Evolutionary conservation across 2,797 vertebrate genomes (phyloP), one percentile per base, ranked within the genome.

Genomic region (Hyperoplus immaculatus): DNA sequence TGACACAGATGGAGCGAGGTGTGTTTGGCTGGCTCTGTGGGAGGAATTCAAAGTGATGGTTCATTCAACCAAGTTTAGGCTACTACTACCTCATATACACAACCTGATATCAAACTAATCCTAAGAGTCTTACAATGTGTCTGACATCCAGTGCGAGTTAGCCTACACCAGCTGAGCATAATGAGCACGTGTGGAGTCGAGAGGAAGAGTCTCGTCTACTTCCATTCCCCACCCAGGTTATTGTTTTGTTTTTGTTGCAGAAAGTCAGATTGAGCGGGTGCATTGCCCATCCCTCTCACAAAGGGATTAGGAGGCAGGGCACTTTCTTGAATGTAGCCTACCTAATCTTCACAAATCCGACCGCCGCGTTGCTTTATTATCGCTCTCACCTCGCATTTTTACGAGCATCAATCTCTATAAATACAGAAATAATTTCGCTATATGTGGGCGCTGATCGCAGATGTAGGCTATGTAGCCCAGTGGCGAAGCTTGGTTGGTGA

Each of bases 331-430:
- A 87, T 75, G 55, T 94, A 29, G 29, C 29, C 29, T 29, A 29
- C 29, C 29, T 29, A 94, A 94, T 93, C 94, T 92, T 51, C 88
- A 53, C 87, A 93, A 94, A 94, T 93, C 94, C 92, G n/a, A 53
- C 70, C 85, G 84, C 78, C 69, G 71, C 87, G 56, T 82, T 80
- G 76, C 64, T 77, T 58, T 61, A 42, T 77, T 75, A 36, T 57
- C 66, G 50, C 63, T 39, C 47, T 9, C 39, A 7, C 12, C 71
- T 72, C 71, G 46, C 63, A 47, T 74, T 80, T 67, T 80, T 67
- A 58, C 47, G 57, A 74, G 55, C 70, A 13, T 0, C 50, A 77
- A 77, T 66, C 54, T 69, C 49, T 11, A 63, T 65, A 36, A 12
- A 21, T 61, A 39, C 60, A 69, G 76, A 74, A 79, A 83, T 51